Evolutionary conservation across 1,140 invertebrate genomes (phyloP).

Genomic region (Neodiprion pinetum): DNA sequence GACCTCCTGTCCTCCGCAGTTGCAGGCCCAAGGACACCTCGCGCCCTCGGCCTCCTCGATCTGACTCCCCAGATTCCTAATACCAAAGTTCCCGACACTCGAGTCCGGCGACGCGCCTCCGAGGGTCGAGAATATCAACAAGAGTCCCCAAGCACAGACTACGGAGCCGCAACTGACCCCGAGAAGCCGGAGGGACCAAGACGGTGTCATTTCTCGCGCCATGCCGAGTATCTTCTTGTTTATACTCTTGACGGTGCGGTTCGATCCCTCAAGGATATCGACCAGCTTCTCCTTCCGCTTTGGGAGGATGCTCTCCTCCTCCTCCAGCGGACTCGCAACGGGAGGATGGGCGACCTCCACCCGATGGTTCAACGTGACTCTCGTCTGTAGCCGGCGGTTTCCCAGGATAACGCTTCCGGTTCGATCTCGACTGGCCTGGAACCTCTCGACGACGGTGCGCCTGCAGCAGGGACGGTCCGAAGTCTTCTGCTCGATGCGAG

Average conservation of each 20-base stretch:
- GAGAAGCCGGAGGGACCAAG: constrained; percentile 51
- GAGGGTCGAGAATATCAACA: constrained; percentile 50
- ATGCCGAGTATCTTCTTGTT: constrained; percentile 53
- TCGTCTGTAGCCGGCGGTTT: no score
- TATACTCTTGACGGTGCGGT: constrained; percentile 45
- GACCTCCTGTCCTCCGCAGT: constrained; percentile 77
- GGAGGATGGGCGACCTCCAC: not conserved
- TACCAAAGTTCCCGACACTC: constrained; percentile 43
- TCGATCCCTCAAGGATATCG: constrained; percentile 44
- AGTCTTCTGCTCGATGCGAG: not conserved
- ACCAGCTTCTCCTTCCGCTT: constrained; percentile 22
- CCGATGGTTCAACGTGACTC: not conserved
- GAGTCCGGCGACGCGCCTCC: constrained; percentile 49
- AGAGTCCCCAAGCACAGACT: constrained; percentile 54
- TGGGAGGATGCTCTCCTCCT: constrained; percentile 11
- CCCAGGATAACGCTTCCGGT: no score
- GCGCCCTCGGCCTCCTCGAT: constrained; percentile 50
- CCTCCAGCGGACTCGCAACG: not conserved
- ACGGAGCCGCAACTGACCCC: constrained; percentile 57
- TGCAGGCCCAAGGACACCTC: constrained; percentile 80
- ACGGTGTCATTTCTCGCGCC: constrained; percentile 52
- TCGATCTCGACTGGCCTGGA: not conserved
- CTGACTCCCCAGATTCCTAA: constrained; percentile 44
- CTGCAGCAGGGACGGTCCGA: not conserved
- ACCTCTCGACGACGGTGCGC: not conserved